These are phyloP conservation scores for Cephalopachus bancanus DNA, from an alignment of 2,797 vertebrate genomes.

Conservation along the genomic window DNA sequence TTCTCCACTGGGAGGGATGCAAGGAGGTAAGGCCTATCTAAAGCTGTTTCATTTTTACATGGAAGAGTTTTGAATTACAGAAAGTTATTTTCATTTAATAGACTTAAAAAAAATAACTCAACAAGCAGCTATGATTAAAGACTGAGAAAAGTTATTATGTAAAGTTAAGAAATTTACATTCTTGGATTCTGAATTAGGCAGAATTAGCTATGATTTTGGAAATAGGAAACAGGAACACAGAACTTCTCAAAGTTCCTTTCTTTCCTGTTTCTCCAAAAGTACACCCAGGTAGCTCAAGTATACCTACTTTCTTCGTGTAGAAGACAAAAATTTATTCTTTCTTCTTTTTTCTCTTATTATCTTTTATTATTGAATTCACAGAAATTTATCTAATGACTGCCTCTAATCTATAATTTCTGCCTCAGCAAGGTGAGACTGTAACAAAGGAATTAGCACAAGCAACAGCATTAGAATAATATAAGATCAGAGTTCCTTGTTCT, in stretches of 20 bases:
- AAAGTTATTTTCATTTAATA: slow-evolving; percentile 50
- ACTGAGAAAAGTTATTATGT: slow-evolving; percentile 55
- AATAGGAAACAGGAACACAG: not conserved
- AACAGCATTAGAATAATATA: slow-evolving; percentile 9
- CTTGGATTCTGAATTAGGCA: not conserved
- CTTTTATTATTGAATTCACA: slow-evolving; percentile 31
- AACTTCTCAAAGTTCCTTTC: not conserved
- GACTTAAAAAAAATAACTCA: not conserved
- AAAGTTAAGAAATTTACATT: slow-evolving; percentile 69
- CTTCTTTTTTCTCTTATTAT: not conserved
- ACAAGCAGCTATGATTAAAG: slow-evolving; percentile 66
- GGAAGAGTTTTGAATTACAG: slow-evolving; percentile 58
- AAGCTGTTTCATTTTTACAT: slow-evolving; percentile 36
- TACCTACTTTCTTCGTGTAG: not conserved
- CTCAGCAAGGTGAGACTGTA: slow-evolving; percentile 22
- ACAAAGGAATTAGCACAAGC: slow-evolving; percentile 41
- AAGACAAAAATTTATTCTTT: not conserved
- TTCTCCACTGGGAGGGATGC: not conserved
- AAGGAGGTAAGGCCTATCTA: not conserved
- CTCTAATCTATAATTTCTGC: slow-evolving; percentile 60
- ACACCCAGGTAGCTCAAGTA: not conserved
- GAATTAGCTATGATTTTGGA: slow-evolving; percentile 67
- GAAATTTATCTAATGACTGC: slow-evolving; percentile 59
- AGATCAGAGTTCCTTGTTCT: not conserved
- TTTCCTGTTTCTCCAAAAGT: slow-evolving; percentile 61